Percentiles rank a stretch among this genome's conserved stretches.
These are phyloP conservation scores for Altica lythri DNA, from an alignment of 2,888 invertebrate genomes.

Conservation along the genomic window DNA sequence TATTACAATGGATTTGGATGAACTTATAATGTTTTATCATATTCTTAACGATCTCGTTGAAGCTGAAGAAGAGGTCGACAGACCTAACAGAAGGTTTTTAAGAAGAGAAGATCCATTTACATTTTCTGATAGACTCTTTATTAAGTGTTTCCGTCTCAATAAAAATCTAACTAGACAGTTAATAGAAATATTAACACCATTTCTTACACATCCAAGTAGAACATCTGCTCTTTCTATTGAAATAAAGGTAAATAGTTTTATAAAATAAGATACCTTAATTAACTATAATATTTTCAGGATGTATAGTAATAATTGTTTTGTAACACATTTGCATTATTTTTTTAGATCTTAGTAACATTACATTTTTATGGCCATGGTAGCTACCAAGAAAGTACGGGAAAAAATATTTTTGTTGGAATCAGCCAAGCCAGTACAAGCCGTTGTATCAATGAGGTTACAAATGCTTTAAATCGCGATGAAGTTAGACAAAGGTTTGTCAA, in stretches of 20 bases:
- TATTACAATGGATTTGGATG: too few species aligned
- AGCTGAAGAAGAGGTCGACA: too few species aligned
- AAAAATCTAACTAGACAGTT: too few species aligned
- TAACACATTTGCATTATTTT: background rate
- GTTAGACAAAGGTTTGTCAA: background rate
- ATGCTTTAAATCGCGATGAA: slow-evolving; percentile 9
- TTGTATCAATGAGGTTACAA: slow-evolving; percentile 3
- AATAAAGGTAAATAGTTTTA: background rate
- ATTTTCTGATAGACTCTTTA: too few species aligned
- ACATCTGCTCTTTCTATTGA: background rate
- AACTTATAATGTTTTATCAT: too few species aligned
- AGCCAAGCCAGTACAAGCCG: slow-evolving; percentile 1
- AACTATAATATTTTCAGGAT: background rate
- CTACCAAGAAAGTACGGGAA: slow-evolving; percentile 4
- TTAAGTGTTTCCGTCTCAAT: too few species aligned
- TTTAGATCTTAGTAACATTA: slow-evolving; percentile 3
- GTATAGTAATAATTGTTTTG: background rate
- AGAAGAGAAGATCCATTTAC: too few species aligned
- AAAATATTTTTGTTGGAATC: background rate
- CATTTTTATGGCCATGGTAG: slow-evolving; percentile 8
- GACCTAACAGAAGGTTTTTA: too few species aligned
- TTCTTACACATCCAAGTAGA: background rate
- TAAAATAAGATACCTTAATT: background rate
- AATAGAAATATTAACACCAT: slow-evolving; percentile 6
- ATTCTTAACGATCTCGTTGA: too few species aligned